Evolutionary conservation across 2,797 vertebrate species (phyloP).

Genomic region (Petrocephalus sullivani): DNA sequence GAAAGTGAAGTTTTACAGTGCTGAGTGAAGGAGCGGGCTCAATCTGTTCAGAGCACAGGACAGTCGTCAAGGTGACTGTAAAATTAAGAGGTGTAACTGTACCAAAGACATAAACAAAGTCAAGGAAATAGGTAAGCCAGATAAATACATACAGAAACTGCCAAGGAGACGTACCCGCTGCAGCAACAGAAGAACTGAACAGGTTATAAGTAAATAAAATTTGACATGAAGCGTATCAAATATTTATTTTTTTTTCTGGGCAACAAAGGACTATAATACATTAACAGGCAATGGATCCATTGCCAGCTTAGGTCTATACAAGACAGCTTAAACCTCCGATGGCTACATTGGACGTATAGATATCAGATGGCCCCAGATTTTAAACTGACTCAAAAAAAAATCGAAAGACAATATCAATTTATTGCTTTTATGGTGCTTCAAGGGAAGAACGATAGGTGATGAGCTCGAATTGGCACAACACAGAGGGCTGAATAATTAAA

Average conservation of each 20-base stretch:
- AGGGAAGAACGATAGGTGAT: slow-evolving; percentile 78
- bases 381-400: slow-evolving; percentile 73
- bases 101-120: slow-evolving; percentile 75
- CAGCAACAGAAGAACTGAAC: slow-evolving; percentile 80
- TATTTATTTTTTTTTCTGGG: slow-evolving; percentile 98
- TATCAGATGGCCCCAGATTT: slow-evolving; percentile 85
- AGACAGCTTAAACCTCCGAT: slow-evolving; percentile 94
- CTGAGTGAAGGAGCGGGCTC: slow-evolving; percentile 97
- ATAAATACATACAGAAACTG: slow-evolving; percentile 45
- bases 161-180: slow-evolving; percentile 76
- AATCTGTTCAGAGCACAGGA: slow-evolving; percentile 94
- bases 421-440: slow-evolving; percentile 92
- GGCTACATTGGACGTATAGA: slow-evolving; percentile 89
- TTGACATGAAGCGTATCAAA: slow-evolving; percentile 99
- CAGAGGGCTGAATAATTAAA: slow-evolving; percentile 68
- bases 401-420: slow-evolving; percentile 86
- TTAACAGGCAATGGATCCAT: slow-evolving; percentile 97
- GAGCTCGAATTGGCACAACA: slow-evolving; percentile 81
- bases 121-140: neutral
- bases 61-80: slow-evolving; percentile 96
- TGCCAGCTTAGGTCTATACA: slow-evolving; percentile 96
- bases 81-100: slow-evolving; percentile 98
- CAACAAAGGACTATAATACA: slow-evolving; percentile 99
- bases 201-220: slow-evolving; percentile 67
- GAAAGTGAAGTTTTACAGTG: slow-evolving; percentile 93